Percentiles rank a stretch among this genome's conserved stretches.
phyloP scores from a whole-genome alignment of 2,797 vertebrate genomes.

The Hyperoplus immaculatus region DNA sequence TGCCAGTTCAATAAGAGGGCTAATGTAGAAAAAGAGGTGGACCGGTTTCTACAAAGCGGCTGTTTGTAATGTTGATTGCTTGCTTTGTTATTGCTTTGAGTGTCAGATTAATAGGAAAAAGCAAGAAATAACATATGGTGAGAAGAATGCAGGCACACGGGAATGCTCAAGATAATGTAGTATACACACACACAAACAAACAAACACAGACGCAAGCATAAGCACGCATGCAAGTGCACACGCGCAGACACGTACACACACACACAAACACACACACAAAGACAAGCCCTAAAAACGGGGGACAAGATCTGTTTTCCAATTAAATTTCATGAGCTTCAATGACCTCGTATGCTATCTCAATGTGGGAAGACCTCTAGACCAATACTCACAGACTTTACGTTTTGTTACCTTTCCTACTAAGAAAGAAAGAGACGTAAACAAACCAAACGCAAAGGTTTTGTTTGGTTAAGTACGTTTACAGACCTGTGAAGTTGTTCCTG shows the following conservation, averaged over 20 bases:
- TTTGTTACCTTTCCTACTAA: not conserved
- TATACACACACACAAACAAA: not conserved
- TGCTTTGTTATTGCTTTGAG: slow-evolving; percentile 39
- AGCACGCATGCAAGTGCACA: too few species aligned
- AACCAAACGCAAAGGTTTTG: not conserved
- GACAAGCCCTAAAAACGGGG: slow-evolving; percentile 9
- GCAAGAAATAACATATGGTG: slow-evolving; percentile 26
- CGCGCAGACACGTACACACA: too few species aligned
- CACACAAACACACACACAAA: slow-evolving; percentile 7
- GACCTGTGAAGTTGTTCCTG: not conserved
- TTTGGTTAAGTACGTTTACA: not conserved
- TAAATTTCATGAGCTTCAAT: slow-evolving; percentile 54
- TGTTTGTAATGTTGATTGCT: slow-evolving; percentile 51
- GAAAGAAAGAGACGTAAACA: not conserved
- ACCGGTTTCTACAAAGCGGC: slow-evolving; percentile 25
- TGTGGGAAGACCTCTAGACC: slow-evolving; percentile 15
- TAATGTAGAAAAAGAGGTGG: slow-evolving; percentile 33
- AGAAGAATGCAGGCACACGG: slow-evolving; percentile 28
- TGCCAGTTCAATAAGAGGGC: slow-evolving; percentile 32
- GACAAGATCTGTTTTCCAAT: slow-evolving; percentile 52
- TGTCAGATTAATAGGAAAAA: slow-evolving; percentile 35
- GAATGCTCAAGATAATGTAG: slow-evolving; percentile 38
- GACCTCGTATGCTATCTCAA: slow-evolving; percentile 54
- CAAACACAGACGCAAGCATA: not conserved
- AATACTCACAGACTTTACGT: slow-evolving; percentile 17